A percentile compares a stretch with the other conserved stretches of the same genome.
Conservation (phyloP, 2,797 vertebrate species). For the Enteromius trimaculatus region DNA sequence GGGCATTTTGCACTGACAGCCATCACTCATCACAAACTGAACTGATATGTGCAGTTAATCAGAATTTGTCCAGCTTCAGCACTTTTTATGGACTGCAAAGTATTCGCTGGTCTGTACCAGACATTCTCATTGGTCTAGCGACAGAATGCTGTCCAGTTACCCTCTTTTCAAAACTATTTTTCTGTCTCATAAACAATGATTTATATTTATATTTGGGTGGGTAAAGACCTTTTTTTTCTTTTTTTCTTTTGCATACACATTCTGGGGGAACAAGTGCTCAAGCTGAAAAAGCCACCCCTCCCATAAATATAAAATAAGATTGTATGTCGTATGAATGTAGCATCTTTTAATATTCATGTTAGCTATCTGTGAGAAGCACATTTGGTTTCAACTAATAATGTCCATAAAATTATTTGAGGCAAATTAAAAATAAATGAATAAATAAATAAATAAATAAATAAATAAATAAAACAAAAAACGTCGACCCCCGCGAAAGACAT, state of each 20-base stretch:
- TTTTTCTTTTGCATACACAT: background rate
- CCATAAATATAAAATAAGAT: background rate
- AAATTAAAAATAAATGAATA: background rate
- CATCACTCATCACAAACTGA: too few species aligned
- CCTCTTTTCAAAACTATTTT: too few species aligned
- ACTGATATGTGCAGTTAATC: conserved; percentile 46
- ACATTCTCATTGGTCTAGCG: background rate
- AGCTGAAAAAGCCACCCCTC: background rate
- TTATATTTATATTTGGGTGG: background rate
- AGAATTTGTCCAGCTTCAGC: conserved; percentile 68
- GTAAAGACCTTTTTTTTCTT: background rate
- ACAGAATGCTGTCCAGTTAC: too few species aligned
- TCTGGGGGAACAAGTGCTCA: background rate
- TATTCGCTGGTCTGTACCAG: background rate
- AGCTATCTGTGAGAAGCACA: background rate
- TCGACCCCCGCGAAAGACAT: too few species aligned
- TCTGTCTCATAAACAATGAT: background rate
- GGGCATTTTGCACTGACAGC: background rate
- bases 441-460: too few species aligned
- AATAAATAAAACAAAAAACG: too few species aligned
- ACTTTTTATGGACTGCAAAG: background rate
- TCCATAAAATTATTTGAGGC: background rate
- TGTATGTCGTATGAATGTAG: background rate
- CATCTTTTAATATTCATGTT: background rate
- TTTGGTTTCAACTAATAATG: background rate